Evolutionary conservation across 2,113 vertebrate species (phyloP).

Genomic region (Tyto alba): DNA sequence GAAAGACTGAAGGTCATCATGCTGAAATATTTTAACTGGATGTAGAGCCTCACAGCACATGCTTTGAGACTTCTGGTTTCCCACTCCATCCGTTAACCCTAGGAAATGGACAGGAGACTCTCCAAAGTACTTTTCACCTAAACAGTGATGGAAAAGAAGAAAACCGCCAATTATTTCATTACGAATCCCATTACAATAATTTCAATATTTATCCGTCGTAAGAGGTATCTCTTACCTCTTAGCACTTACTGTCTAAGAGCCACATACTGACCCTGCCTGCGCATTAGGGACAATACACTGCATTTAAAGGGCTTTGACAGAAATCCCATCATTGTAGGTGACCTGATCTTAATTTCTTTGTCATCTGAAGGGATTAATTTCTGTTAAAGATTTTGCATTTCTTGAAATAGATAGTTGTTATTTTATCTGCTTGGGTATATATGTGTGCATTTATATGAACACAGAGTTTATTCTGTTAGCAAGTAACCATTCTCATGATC

Average conservation of each 20-base stretch:
- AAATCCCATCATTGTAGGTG: background rate
- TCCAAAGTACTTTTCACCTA: background rate
- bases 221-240: background rate
- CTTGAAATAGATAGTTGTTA: background rate
- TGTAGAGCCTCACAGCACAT: background rate
- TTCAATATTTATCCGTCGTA: background rate
- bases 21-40: background rate
- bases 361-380: background rate
- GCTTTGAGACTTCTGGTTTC: background rate
- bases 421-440: background rate
- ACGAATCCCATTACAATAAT: background rate
- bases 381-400: background rate
- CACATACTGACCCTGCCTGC: background rate
- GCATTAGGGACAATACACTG: background rate
- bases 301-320: background rate
- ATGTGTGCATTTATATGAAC: background rate
- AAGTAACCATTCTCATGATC: background rate
- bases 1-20: background rate
- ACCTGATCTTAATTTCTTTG: background rate
- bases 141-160: background rate
- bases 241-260: background rate
- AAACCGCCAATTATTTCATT: background rate
- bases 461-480: too few relatives aligned
- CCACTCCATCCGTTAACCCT: background rate
- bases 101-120: background rate